These are phyloP conservation scores for Diploscapter pachys DNA, from an alignment of 1,140 invertebrate genomes.

Conservation along the genomic window DNA sequence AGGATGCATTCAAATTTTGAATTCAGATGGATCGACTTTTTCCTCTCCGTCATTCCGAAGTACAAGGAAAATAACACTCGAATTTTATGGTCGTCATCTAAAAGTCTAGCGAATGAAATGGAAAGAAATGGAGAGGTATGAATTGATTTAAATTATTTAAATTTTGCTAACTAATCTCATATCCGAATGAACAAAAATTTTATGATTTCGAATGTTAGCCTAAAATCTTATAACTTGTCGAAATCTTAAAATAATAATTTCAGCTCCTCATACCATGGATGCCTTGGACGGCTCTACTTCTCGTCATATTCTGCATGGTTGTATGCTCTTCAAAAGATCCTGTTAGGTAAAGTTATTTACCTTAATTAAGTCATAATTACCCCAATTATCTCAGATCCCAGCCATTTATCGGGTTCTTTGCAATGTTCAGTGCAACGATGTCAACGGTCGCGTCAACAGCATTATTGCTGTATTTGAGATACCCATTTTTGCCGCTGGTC, in stretches of 20 bases:
- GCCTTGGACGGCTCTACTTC: slow-evolving; percentile 47
- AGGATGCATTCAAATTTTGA: background rate
- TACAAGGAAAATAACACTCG: slow-evolving; percentile 35
- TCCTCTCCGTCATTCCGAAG: slow-evolving; percentile 15
- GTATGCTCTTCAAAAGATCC: slow-evolving; percentile 40
- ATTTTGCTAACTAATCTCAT: background rate
- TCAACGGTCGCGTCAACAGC: slow-evolving; percentile 46
- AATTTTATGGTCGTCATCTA: slow-evolving; percentile 42
- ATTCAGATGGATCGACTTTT: slow-evolving; percentile 30
- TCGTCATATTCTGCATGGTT: slow-evolving; percentile 46
- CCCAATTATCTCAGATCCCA: slow-evolving; percentile 30
- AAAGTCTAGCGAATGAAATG: slow-evolving; percentile 48
- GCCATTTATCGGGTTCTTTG: slow-evolving; percentile 48
- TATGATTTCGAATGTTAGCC: background rate
- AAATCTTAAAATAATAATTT: background rate
- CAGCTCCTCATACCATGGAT: slow-evolving; percentile 51
- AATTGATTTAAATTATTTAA: background rate
- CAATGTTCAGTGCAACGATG: slow-evolving; percentile 50
- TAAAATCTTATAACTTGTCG: background rate
- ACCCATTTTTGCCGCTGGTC: slow-evolving; percentile 52
- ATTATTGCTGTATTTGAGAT: slow-evolving; percentile 44
- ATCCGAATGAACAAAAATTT: background rate
- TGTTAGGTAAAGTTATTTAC: slow-evolving; percentile 4
- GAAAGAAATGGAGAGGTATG: slow-evolving; percentile 50
- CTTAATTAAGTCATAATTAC: too few relatives aligned